Base-by-base conservation (phyloP, 2,113 vertebrate genomes). In the Hippoglossus stenolepis region DNA sequence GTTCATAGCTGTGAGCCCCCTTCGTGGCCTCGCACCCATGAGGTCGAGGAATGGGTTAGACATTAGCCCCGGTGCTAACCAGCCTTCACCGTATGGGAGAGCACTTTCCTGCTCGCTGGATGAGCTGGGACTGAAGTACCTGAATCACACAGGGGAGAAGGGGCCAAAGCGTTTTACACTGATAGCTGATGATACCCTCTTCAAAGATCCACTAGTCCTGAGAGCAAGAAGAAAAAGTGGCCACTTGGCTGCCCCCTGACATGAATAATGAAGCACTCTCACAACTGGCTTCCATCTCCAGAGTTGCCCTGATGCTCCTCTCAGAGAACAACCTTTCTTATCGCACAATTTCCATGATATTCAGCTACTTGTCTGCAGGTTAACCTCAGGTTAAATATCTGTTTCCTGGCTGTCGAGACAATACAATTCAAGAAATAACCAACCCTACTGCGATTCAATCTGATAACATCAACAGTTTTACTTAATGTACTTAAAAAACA, bases 111-210 rank as follows among this genome's bases (percentile, higher is more conserved):
- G 86, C 75, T 94, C 90, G 13, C 65, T 81, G 40, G 92, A 93
- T 26, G 87, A 91, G 77, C 79, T 73, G 8, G 84, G 74, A 65
- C 70, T 91, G 45, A 92, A 92, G 91, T 92, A 94, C 91, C 95
- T 95, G 87, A 73, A 87, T 89, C 71, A 89, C 51, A 87, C 14
- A 73, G 49, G 64, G 53, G 38, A 35, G 31, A 73, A 79, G 59
- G 53, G 45, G 70, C 12, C 57, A 88, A 82, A 82, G 5, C 2
- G 8, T 74, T 83, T 86, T 13, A 84, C 73, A 47, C 70, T 64
- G 66, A 70, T 31, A 68, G 78, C 53, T 56, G 70, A 86, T 85
- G 84, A 89, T 47, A 61, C n/a, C 60, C 79, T 77, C 85, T 89
- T 83, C 74, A 85, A 60, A 74, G 8, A 63, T 75, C 53, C 23